Evolutionary conservation across 2,888 invertebrate genomes (phyloP).

Genomic region (Sussaba pulchella): DNA sequence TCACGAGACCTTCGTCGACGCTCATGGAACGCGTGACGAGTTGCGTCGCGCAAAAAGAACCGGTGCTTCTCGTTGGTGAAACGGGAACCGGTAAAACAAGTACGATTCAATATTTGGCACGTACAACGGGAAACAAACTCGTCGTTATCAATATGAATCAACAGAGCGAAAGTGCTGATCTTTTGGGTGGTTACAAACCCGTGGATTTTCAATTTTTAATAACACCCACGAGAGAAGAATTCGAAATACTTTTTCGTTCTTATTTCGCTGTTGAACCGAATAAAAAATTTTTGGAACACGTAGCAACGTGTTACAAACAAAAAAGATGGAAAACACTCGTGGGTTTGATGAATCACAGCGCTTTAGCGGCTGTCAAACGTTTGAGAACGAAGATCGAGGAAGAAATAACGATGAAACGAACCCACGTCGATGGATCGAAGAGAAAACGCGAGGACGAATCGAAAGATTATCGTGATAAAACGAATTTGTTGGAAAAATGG

Average conservation of each 20-base stretch:
- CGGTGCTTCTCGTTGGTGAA: conserved; percentile 97
- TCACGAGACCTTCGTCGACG: conserved; percentile 92
- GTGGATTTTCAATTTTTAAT: conserved; percentile 95
- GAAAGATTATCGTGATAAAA: background rate
- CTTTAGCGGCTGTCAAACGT: conserved; percentile 87
- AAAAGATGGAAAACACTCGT: conserved; percentile 91
- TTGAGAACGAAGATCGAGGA: conserved; percentile 77
- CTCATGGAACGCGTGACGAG: conserved; percentile 95
- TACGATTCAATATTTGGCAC: conserved; percentile 95
- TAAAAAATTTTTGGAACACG: conserved; percentile 91
- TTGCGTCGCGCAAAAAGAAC: conserved; percentile 93
- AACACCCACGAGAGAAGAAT: conserved; percentile 92
- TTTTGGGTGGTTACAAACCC: conserved; percentile 98
- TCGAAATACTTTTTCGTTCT: conserved; percentile 92
- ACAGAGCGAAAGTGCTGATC: conserved; percentile 98
- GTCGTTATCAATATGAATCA: conserved; percentile 99
- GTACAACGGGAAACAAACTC: conserved; percentile 93
- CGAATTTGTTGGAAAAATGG: conserved; percentile 73
- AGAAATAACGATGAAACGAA: conserved; percentile 22
- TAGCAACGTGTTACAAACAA: conserved; percentile 91
- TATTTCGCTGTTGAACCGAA: conserved; percentile 93
- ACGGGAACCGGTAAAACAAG: conserved; percentile 99
- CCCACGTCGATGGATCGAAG: conserved; percentile 34
- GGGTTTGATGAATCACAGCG: conserved; percentile 91
- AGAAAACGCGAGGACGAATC: conserved; percentile 11